Evolutionary conservation across 1,140 invertebrate species (phyloP).

Genomic region (Dendrolimus kikuchii): DNA sequence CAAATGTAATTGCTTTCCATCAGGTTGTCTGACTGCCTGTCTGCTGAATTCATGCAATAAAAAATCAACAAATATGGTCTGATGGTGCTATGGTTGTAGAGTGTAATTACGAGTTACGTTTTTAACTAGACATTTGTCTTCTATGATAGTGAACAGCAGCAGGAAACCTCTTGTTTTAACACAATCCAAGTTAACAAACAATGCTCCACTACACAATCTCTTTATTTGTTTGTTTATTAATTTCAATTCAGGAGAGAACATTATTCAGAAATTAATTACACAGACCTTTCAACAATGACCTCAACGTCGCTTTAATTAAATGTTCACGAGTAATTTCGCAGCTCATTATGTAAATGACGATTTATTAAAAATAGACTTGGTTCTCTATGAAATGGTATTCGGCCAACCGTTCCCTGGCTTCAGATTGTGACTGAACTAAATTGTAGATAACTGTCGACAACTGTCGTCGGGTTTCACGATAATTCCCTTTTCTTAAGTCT

Average conservation of each 20-base stretch:
- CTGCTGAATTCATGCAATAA: too few relatives aligned
- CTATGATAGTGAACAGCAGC: conserved; percentile 3
- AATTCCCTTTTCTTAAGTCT: conserved; percentile 25
- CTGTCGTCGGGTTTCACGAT: conserved; percentile 41
- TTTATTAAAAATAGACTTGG: conserved; percentile 15
- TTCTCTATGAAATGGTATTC: neutral
- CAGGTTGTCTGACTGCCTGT: too few relatives aligned
- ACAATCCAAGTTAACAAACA: too few relatives aligned
- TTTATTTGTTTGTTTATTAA: too few relatives aligned
- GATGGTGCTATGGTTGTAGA: too few relatives aligned
- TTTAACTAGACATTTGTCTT: neutral
- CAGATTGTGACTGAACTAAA: conserved; percentile 3
- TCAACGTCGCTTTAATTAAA: conserved; percentile 13
- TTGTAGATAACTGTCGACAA: conserved; percentile 33
- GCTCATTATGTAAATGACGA: conserved; percentile 20
- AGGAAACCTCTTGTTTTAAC: too few relatives aligned
- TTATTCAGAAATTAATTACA: conserved; percentile 16
- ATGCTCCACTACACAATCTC: too few relatives aligned
- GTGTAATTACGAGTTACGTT: too few relatives aligned
- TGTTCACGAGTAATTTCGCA: conserved; percentile 14
- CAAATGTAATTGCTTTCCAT: too few relatives aligned
- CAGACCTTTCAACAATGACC: conserved; percentile 8
- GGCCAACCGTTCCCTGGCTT: neutral
- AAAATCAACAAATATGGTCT: too few relatives aligned
- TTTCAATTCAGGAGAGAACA: conserved; percentile 5